A percentile compares a stretch with the other conserved stretches of the same genome.
Conservation (phyloP, 2,797 vertebrate genomes). For the Enoplosus armatus region DNA sequence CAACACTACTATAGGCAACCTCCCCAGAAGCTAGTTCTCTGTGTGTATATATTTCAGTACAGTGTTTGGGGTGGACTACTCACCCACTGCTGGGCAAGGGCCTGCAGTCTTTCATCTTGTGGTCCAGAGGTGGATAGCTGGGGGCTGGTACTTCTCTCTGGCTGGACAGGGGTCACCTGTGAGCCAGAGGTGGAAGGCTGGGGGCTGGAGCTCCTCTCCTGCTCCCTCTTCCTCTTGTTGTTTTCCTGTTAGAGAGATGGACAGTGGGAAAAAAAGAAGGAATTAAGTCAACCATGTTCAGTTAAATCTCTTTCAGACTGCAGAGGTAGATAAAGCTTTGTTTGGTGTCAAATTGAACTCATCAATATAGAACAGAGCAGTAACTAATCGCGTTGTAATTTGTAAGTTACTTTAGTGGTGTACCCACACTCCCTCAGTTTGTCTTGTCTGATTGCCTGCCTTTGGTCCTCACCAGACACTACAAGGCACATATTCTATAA, state of each 20-base stretch:
- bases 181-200: not conserved
- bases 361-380: not conserved
- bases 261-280: not conserved
- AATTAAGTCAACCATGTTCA: not conserved
- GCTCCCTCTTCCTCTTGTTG: not conserved
- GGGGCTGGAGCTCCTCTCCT: not conserved
- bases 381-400: not conserved
- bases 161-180: not conserved
- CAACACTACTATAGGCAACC: not conserved
- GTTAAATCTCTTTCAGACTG: not conserved
- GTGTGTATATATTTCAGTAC: too few relatives aligned
- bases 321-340: not conserved
- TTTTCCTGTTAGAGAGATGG: not conserved
- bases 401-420: not conserved
- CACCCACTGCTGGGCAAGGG: not conserved
- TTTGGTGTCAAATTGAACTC: not conserved
- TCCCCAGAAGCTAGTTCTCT: not conserved
- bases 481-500: not conserved
- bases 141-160: not conserved
- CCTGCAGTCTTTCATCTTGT: not conserved
- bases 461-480: too few relatives aligned
- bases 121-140: not conserved
- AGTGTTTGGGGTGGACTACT: not conserved
- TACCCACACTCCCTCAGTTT: not conserved
- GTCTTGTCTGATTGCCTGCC: not conserved